Percentiles rank a stretch among this genome's conserved stretches.
These are phyloP conservation scores for Lordiphosa collinella DNA, from an alignment of 1,140 invertebrate species.

Conservation along the genomic window DNA sequence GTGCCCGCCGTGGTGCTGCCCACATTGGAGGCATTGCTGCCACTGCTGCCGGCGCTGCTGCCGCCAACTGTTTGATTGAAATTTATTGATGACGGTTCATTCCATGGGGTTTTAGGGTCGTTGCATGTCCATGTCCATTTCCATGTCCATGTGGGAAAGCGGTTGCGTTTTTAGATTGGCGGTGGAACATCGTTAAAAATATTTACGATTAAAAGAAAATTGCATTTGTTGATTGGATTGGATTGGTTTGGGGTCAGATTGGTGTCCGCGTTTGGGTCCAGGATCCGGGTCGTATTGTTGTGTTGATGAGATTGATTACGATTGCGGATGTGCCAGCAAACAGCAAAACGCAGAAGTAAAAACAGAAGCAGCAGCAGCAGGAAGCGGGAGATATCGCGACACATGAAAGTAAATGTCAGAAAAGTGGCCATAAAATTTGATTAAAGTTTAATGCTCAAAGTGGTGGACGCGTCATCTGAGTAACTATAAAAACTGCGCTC, in stretches of 20 bases:
- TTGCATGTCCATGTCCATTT: conserved; percentile 11
- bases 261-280: conserved; percentile 5
- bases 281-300: conserved; percentile 48
- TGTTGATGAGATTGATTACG: conserved; percentile 75
- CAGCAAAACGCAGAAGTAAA: conserved; percentile 22
- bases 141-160: conserved; percentile 22
- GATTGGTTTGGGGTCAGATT: conserved; percentile 40
- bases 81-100: conserved; percentile 63
- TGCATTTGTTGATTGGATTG: conserved; percentile 76
- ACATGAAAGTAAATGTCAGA: conserved; percentile 64
- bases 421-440: conserved; percentile 69
- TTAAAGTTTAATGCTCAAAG: conserved; percentile 64
- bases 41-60: conserved; percentile 66
- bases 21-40: conserved; percentile 68
- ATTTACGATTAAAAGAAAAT: conserved; percentile 78
- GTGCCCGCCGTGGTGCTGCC: conserved; percentile 61
- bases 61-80: conserved; percentile 73
- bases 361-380: conserved; percentile 1
- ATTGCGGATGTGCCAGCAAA: conserved; percentile 42
- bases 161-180: conserved; percentile 61
- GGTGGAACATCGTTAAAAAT: conserved; percentile 67
- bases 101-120: conserved; percentile 22
- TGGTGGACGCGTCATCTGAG: conserved; percentile 5
- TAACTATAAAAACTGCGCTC: conserved; percentile 33
- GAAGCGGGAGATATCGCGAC: conserved; percentile 22